Base-by-base conservation (phyloP, 2,113 vertebrate species). In the Syrmaticus mikado region DNA sequence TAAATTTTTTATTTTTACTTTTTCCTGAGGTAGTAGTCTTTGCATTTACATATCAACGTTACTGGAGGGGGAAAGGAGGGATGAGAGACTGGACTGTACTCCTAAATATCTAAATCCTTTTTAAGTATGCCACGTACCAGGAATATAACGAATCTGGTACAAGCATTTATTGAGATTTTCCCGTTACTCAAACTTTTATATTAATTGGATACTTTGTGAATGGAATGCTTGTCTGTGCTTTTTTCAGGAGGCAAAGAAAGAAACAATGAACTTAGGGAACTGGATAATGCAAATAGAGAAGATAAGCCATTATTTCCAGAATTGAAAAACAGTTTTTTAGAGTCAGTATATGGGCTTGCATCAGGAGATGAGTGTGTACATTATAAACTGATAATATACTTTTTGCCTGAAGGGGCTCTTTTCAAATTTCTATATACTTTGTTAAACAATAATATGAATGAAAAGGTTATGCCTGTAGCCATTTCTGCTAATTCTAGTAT, bases 151-250 rank as follows among this genome's bases (percentile, higher is more conserved):
- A 91, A 61, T 83, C 93, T 65, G 20, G 65, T 92, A 68, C 50
- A 90, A 85, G 82, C 82, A 87, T 95, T 94, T 90, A 30, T 86
- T 91, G 87, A 89, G 52, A 88, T 96, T 97, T 97, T 95, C 76
- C 83, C 94, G 87, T 93, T 91, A 93, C 30, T 71, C 57, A 91
- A 97, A 97, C 95, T 98, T 98, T 89, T 90, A 46, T 94, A 85
- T 96, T 95, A 94, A 96, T 95, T 92, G 73, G 66, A 82, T 81
- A 95, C 88, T 92, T 88, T 82, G 41, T 92, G 64, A 88, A 87
- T 70, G 8, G 65, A 77, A 62, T 89, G 66, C 43, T 67, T 80
- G 41, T 76, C 81, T 93, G 85, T 89, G 81, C 55, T 94, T 21
- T 90, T 84, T 70, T 66, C 65, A 60, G 43, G 17, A 87, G 4